Evolutionary conservation across 1,140 invertebrate genomes (phyloP), one percentile per base, ranked within the genome.

Genomic region (Sipha flava): DNA sequence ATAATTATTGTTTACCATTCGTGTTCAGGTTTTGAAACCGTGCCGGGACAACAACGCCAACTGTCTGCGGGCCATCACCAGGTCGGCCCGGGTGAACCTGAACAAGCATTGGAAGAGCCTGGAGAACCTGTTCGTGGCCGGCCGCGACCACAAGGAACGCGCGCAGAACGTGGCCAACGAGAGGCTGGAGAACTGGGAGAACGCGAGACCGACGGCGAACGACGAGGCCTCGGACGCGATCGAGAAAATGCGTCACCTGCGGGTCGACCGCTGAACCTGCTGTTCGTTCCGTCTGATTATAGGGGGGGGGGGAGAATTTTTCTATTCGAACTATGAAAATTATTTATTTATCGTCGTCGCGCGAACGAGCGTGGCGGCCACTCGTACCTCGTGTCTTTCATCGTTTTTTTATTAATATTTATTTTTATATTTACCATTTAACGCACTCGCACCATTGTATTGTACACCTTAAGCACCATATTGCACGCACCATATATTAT

Each of bases 21-120:
- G 2, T 45, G 5, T 14, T 45, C 47, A 77, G 73, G 52, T 18
- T 1, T 18, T 59, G 49, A 57, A 57, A 57, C 73, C 73, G 73
- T 59, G 43, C 34, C 31, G 73, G 21, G 73, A 77, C 52, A 57
- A 77, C 52, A 59, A 57, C 12, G 73, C 52, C 21, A 77, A 77
- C 14, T 59, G 73, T 57, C 52, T 77, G 73, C 73, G 73, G 37
- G 6, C 26, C 2, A 43, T 59, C 34, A 57, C 73, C 37, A 16
- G 34, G 34, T 57, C 73, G 49, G 73, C 73, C 34, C 37, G 73
- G 16, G 73, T 77, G 73, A 77, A 77, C 49, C 21, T 77, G n/a
- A 77, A 77, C 73, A 40, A 43, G 34, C 73, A 57, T 23, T 77
- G 73, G 73, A 77, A 77, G 73, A 77, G 73, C 23, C 73, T 77